Evolutionary conservation across 2,113 vertebrate genomes (phyloP), one percentile per base, ranked within the genome.

Genomic region (Coracopsis vasa): DNA sequence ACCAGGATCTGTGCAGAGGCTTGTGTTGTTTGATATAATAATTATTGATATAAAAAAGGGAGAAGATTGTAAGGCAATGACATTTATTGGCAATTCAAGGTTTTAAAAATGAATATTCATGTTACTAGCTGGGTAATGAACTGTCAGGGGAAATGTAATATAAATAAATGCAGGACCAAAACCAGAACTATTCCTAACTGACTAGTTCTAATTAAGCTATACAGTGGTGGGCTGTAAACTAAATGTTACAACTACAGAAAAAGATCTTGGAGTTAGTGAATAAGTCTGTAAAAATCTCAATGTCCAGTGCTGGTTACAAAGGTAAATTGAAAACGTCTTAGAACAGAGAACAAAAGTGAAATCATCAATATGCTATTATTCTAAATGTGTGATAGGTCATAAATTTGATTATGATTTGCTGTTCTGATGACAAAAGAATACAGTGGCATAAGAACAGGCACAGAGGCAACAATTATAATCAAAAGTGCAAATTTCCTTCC

Each of bases 71-170:
- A 67, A 88, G 51, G n/a, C 51, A 77, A 41, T 51, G 58, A 21
- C 23, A 84, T 75, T 85, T 64, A 5, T 24, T 82, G 66, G 51
- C 37, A 71, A 85, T 75, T 91, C 39, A 71, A 18, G 51, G 47
- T 54, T 94, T 85, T 75, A 47, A 72, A 89, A 91, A 88, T 67
- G 18, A 85, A 79, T 93, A 94, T 90, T 87, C 50, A 60, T 75
- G 21, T 71, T 85, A 71, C 47, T 71, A n/a, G 6, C 13, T 79
- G 16, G 5, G 2, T 69, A 84, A 87, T 70, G 27, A 93, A 53
- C 28, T 79, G 17, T 37, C 45, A 67, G 16, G 69, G 50, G 60
- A 87, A 91, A 91, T 35, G 23, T 35, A 71, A 45, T 71, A 29
- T 17, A 85, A 73, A 66, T 42, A 95, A 70, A 78, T 74, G 35